Evolutionary conservation across 2,888 invertebrate species (phyloP).

Genomic region (Tinea trinotella): DNA sequence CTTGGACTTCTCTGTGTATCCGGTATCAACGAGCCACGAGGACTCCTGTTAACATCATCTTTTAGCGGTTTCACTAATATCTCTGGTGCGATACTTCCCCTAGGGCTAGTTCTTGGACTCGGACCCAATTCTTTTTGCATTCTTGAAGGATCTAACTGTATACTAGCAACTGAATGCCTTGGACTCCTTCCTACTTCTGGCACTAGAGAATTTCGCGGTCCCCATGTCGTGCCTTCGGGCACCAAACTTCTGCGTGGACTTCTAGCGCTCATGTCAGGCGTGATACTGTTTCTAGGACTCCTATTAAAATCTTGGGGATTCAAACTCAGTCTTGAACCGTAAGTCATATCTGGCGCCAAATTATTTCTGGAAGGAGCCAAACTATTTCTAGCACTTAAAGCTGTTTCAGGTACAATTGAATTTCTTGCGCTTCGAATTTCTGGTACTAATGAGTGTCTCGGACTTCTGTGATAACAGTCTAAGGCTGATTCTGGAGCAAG

Average conservation of each 20-base stretch:
- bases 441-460: slow-evolving; percentile 70
- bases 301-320: slow-evolving; percentile 71
- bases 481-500: slow-evolving; percentile 69
- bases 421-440: slow-evolving; percentile 74
- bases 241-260: slow-evolving; percentile 75
- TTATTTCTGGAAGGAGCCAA: slow-evolving; percentile 74
- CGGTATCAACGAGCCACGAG: slow-evolving; percentile 74
- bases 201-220: slow-evolving; percentile 73
- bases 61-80: slow-evolving; percentile 51
- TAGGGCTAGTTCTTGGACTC: slow-evolving; percentile 70
- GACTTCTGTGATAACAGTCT: slow-evolving; percentile 69
- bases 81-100: slow-evolving; percentile 69
- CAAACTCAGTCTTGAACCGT: slow-evolving; percentile 70
- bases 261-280: slow-evolving; percentile 59
- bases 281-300: slow-evolving; percentile 63
- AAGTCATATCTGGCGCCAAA: slow-evolving; percentile 70
- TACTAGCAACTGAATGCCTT: slow-evolving; percentile 69
- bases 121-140: slow-evolving; percentile 63
- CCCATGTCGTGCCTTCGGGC: slow-evolving; percentile 69
- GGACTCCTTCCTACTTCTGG: slow-evolving; percentile 74
- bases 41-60: slow-evolving; percentile 59
- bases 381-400: slow-evolving; percentile 67
- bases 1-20: slow-evolving; percentile 73
- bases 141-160: slow-evolving; percentile 56
- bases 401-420: slow-evolving; percentile 74